Conservation (phyloP, 2,888 invertebrate genomes). For the Idaea straminata region DNA sequence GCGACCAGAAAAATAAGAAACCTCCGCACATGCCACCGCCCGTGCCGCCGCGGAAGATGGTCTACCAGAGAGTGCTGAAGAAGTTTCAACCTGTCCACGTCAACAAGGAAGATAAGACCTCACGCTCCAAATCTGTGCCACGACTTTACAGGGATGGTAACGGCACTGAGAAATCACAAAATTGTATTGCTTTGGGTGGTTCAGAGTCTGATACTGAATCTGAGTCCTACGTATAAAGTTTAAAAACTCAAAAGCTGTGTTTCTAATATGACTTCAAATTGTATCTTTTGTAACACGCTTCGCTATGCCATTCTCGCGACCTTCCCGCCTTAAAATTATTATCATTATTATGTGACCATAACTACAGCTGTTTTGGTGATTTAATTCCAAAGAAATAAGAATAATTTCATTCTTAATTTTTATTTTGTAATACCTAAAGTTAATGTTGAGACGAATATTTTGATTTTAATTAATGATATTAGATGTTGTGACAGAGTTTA, state of each 20-base stretch:
- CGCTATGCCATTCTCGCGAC: slow-evolving; percentile 23
- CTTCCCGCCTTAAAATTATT: slow-evolving; percentile 72
- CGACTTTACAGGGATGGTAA: slow-evolving; percentile 68
- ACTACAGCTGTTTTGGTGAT: slow-evolving; percentile 77
- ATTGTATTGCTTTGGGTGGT: slow-evolving; percentile 65
- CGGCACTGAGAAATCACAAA: slow-evolving; percentile 57
- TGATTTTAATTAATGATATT: slow-evolving; percentile 24
- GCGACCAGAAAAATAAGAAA: slow-evolving; percentile 62
- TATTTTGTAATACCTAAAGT: slow-evolving; percentile 35
- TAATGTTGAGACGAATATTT: slow-evolving; percentile 39
- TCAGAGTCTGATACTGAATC: slow-evolving; percentile 77
- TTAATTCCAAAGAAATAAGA: slow-evolving; percentile 79
- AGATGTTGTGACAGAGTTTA: slow-evolving; percentile 21
- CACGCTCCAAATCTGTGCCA: slow-evolving; percentile 71
- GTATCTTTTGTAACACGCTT: neutral
- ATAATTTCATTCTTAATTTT: slow-evolving; percentile 68
- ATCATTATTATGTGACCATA: slow-evolving; percentile 65
- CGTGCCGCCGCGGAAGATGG: slow-evolving; percentile 79
- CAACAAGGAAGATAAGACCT: slow-evolving; percentile 77
- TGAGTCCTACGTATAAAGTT: slow-evolving; percentile 69
- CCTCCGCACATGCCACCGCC: slow-evolving; percentile 81
- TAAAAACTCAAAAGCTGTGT: neutral
- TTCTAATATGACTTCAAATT: neutral
- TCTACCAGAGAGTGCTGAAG: slow-evolving; percentile 75
- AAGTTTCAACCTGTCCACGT: slow-evolving; percentile 84